Conservation (phyloP, 2,797 vertebrate genomes). For the Synaphobranchus kaupii region DNA sequence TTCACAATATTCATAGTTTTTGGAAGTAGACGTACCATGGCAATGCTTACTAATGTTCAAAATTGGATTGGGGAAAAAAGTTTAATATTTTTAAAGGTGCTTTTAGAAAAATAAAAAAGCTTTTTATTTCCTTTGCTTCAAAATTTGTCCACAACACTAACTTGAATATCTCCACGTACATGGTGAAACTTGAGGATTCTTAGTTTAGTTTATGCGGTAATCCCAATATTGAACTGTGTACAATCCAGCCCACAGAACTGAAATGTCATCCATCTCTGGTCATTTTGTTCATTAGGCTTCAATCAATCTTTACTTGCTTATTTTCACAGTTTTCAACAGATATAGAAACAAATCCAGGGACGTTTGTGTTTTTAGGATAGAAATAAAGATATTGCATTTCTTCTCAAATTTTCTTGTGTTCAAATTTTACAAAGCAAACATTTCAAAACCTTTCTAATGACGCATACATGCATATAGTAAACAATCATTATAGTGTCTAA, state of each 20-base stretch:
- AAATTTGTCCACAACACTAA: not conserved
- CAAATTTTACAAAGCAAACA: not conserved
- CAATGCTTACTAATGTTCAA: slow-evolving; percentile 11
- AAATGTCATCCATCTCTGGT: not conserved
- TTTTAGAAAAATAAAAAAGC: slow-evolving; percentile 17
- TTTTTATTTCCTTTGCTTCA: slow-evolving; percentile 3
- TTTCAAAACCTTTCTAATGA: not conserved
- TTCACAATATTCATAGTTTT: slow-evolving; percentile 11
- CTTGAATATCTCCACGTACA: not conserved
- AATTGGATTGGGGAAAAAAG: not conserved
- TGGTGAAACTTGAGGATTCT: not conserved
- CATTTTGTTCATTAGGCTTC: not conserved
- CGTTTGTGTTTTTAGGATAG: not conserved
- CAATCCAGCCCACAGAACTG: not conserved
- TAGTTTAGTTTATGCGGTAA: not conserved
- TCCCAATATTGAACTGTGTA: not conserved
- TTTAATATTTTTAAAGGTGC: not conserved
- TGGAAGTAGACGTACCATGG: not conserved
- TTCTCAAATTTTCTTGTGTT: slow-evolving; percentile 9
- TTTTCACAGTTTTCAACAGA: not conserved
- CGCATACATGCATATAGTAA: not conserved
- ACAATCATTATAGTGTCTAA: too few species aligned
- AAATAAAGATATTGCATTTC: not conserved
- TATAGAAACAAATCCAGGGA: not conserved
- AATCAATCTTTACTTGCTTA: not conserved